These are phyloP conservation scores for Lanistes nyassanus DNA, from an alignment of 1,140 invertebrate genomes.

Conservation along the genomic window DNA sequence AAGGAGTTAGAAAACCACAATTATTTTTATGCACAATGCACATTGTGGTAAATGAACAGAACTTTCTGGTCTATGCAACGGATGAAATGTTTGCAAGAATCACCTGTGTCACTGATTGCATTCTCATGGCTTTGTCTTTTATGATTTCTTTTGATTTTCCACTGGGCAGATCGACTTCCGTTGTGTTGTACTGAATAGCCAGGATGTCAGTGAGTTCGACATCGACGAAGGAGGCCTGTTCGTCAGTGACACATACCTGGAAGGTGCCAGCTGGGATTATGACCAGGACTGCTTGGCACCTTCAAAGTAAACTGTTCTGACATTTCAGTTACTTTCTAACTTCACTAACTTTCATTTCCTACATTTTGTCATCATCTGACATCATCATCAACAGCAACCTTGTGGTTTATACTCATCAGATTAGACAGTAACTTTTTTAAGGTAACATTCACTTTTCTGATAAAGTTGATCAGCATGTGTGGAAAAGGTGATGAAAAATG, in stretches of 20 bases:
- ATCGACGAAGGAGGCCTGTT: slow-evolving; percentile 60
- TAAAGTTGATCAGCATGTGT: too few species aligned
- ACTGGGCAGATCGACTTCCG: slow-evolving; percentile 48
- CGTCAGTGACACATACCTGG: slow-evolving; percentile 50
- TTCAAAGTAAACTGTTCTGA: slow-evolving; percentile 16
- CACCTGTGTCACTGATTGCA: background rate
- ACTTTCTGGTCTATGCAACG: too few species aligned
- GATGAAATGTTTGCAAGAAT: too few species aligned
- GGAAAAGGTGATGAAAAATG: too few species aligned
- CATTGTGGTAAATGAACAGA: too few species aligned
- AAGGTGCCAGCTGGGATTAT: slow-evolving; percentile 58
- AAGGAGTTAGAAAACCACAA: too few species aligned
- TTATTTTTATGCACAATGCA: too few species aligned
- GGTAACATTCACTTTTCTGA: too few species aligned
- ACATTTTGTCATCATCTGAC: too few species aligned
- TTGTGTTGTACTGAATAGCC: slow-evolving; percentile 50
- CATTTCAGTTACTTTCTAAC: background rate
- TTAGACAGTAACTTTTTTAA: too few species aligned
- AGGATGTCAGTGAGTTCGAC: slow-evolving; percentile 48
- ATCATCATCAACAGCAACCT: too few species aligned
- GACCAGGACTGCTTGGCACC: slow-evolving; percentile 38
- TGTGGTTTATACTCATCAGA: too few species aligned
- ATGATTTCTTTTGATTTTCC: background rate
- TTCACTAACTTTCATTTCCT: background rate
- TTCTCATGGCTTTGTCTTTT: slow-evolving; percentile 5